Evolutionary conservation across 2,113 vertebrate genomes (phyloP), one percentile per base, ranked within the genome.

Genomic region (Lagopus leucura): DNA sequence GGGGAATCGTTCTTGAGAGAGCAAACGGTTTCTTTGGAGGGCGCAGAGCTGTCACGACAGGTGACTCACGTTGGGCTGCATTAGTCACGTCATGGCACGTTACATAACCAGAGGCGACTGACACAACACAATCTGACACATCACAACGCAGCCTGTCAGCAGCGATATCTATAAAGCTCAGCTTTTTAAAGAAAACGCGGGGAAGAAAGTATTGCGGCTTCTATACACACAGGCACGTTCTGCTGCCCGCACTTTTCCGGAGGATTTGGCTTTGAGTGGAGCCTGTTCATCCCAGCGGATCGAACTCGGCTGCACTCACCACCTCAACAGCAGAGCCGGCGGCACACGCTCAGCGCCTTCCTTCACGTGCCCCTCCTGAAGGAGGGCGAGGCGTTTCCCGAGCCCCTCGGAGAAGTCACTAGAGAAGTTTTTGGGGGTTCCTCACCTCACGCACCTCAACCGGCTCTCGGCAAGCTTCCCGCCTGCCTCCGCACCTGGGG

Each of bases 51-150:
- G 94, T 96, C 92, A 94, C 77, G 93, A 91, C 92, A 95, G 91
- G 86, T 94, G 88, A 96, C 92, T 97, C 96, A 93, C 42, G 55
- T 82, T 89, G 93, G 90, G 73, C 84, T 92, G 83, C 60, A 40
- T 94, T 94, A 96, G 92, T 95, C 92, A 96, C 84, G 89, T 95
- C 95, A 91, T 27, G 77, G 94, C 78, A 64, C 50, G 2, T 97
- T 96, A 84, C 34, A 89, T 96, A 95, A 97, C 73, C 50, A 64
- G 65, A 95, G 61, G 65, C 52, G 88, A 92, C 30, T 97, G 94
- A 95, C 96, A 95, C 92, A 96, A 96, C 91, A 91, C 38, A 92
- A 96, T 90, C 65, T 84, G 94, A 96, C 95, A 93, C 86, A 81
- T 93, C 82, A 58, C 82, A 95, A 91, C 32, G 10, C 25, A 69